Conservation (phyloP, 1,140 invertebrate species). For the Scaptomyza hsui region DNA sequence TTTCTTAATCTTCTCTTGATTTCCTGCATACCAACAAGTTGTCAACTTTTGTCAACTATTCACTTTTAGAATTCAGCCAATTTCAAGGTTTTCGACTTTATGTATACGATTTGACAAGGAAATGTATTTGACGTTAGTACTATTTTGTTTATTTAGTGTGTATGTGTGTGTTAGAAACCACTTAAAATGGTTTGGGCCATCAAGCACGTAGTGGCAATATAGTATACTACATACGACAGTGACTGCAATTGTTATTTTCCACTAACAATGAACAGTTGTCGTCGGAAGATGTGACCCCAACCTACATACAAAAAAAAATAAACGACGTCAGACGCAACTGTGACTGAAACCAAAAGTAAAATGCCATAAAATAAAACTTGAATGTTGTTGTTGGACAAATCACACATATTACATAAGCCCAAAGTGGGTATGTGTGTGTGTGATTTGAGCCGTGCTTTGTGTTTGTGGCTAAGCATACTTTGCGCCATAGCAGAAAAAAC, state of each 20-base stretch:
- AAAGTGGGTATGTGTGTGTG: slow-evolving; percentile 18
- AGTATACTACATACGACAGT: slow-evolving; percentile 19
- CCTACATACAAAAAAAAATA: slow-evolving; percentile 60
- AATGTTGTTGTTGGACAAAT: slow-evolving; percentile 21
- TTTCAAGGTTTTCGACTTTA: slow-evolving; percentile 13
- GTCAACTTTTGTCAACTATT: neutral
- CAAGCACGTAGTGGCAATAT: slow-evolving; percentile 57
- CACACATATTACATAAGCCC: slow-evolving; percentile 65
- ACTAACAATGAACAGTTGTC: slow-evolving; percentile 52
- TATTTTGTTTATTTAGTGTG: neutral
- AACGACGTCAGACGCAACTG: slow-evolving; percentile 37
- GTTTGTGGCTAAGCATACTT: slow-evolving; percentile 53
- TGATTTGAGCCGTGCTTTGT: slow-evolving; percentile 26
- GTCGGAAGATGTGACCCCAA: slow-evolving; percentile 78
- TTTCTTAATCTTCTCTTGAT: neutral
- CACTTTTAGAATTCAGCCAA: neutral
- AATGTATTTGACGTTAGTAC: slow-evolving; percentile 14
- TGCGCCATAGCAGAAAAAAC: slow-evolving; percentile 33
- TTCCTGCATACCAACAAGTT: neutral
- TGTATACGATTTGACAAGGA: slow-evolving; percentile 9
- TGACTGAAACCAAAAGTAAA: slow-evolving; percentile 76
- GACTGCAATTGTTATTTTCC: slow-evolving; percentile 52
- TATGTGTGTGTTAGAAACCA: slow-evolving; percentile 27
- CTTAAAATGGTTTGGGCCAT: slow-evolving; percentile 54
- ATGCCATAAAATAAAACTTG: slow-evolving; percentile 67